These are phyloP conservation scores for Siniperca scherzeri DNA, from an alignment of 2,797 vertebrate species.

Conservation along the genomic window DNA sequence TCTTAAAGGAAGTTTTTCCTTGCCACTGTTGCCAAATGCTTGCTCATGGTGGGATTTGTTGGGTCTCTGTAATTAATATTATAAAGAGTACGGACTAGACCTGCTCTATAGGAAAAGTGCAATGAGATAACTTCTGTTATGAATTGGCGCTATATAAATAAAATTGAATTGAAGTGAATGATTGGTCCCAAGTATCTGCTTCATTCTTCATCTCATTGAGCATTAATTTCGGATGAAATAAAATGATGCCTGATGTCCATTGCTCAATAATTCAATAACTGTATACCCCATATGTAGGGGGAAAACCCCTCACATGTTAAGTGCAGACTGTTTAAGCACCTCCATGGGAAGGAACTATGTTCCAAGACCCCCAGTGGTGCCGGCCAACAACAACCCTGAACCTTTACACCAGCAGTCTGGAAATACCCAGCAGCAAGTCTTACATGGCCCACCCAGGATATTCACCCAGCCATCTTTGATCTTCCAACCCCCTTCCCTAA, in stretches of 20 bases:
- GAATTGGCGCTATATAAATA: too few relatives aligned
- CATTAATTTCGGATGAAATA: not conserved
- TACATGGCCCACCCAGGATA: conserved; percentile 10
- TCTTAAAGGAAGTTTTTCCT: too few relatives aligned
- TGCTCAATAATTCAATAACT: not conserved
- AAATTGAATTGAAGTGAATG: too few relatives aligned
- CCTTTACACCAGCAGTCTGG: not conserved
- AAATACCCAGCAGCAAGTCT: conserved; percentile 42
- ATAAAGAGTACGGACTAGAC: too few relatives aligned
- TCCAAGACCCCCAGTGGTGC: conserved; percentile 43
- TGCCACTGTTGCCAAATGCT: too few relatives aligned
- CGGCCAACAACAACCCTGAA: conserved; percentile 6
- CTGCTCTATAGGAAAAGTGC: too few relatives aligned
- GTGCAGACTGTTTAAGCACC: conserved; percentile 5
- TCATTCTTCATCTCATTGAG: not conserved
- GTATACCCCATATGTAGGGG: not conserved
- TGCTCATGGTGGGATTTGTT: too few relatives aligned
- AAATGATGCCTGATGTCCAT: not conserved
- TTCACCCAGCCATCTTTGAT: conserved; percentile 48
- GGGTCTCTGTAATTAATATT: too few relatives aligned
- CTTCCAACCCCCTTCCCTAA: conserved; percentile 9
- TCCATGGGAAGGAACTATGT: conserved; percentile 1
- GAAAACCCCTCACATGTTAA: not conserved
- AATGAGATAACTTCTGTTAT: too few relatives aligned
- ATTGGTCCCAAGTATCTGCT: not conserved